phyloP scores from a whole-genome alignment of 2,888 invertebrate genomes.

The Gastrophysa polygoni region DNA sequence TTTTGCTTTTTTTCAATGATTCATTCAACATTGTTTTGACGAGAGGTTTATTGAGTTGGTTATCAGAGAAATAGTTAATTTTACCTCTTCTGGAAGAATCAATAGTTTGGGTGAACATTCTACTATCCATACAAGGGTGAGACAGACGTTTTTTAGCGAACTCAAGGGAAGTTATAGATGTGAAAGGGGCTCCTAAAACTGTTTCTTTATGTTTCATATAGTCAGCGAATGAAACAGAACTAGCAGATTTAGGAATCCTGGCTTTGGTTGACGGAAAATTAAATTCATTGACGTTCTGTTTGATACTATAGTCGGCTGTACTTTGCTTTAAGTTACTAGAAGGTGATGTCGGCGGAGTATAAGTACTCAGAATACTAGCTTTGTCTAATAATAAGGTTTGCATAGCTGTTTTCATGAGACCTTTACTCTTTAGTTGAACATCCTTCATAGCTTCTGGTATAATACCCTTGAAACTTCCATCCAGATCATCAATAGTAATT shows the following conservation, averaged over 20 bases:
- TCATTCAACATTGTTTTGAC: constrained; percentile 32
- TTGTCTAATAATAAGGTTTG: constrained; percentile 54
- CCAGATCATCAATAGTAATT: background rate
- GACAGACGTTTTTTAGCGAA: constrained; percentile 35
- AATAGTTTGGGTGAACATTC: background rate
- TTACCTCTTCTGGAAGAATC: constrained; percentile 21
- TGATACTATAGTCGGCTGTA: constrained; percentile 11
- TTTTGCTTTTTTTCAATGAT: constrained; percentile 31
- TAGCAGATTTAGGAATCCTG: constrained; percentile 35
- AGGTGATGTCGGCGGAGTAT: constrained; percentile 48
- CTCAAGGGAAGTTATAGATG: constrained; percentile 50
- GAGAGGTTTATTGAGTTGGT: constrained; percentile 39
- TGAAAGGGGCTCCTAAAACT: constrained; percentile 63
- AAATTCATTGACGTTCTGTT: background rate
- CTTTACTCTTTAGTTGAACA: constrained; percentile 39
- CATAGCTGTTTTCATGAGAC: constrained; percentile 52
- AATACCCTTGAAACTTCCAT: constrained; percentile 24
- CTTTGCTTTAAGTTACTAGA: constrained; percentile 46
- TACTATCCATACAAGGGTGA: constrained; percentile 32
- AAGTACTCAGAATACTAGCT: constrained; percentile 49
- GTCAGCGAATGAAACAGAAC: constrained; percentile 49
- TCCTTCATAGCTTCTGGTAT: constrained; percentile 43
- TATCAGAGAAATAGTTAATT: constrained; percentile 42
- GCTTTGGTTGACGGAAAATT: constrained; percentile 14
- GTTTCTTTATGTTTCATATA: constrained; percentile 56